Percentiles rank a stretch among this genome's conserved stretches.
Conservation (phyloP, 2,113 vertebrate genomes). For the Apteryx mantelli region DNA sequence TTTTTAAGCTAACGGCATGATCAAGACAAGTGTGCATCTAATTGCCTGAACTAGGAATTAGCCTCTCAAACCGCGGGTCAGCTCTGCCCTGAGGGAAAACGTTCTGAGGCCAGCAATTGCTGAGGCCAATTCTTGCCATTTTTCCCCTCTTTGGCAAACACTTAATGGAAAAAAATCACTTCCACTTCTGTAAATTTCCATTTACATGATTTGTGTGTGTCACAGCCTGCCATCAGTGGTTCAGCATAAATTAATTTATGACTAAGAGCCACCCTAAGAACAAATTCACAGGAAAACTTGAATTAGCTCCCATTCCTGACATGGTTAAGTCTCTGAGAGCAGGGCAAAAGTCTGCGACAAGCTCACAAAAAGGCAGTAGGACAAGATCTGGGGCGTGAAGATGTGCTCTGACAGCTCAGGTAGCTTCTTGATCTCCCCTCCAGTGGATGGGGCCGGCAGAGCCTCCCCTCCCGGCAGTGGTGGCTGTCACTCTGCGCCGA, state of each 20-base stretch:
- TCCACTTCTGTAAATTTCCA: slow-evolving; percentile 23
- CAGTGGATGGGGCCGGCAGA: neutral
- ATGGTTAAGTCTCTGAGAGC: neutral
- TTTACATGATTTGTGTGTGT: neutral
- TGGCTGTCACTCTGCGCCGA: neutral
- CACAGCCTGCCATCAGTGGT: neutral
- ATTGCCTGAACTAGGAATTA: neutral
- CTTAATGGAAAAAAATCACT: neutral
- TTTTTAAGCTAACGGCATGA: neutral
- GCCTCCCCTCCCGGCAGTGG: neutral
- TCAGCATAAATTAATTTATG: neutral
- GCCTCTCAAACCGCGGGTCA: neutral
- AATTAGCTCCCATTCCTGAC: neutral
- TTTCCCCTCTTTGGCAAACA: rapidly evolving
- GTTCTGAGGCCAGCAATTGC: neutral
- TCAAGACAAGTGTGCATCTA: neutral
- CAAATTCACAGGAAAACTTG: neutral
- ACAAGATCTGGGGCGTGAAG: neutral
- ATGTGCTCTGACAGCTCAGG: neutral
- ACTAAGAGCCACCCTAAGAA: slow-evolving; percentile 10
- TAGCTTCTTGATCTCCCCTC: rapidly evolving
- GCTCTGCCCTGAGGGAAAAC: neutral
- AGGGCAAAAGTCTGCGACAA: neutral
- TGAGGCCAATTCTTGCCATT: neutral
- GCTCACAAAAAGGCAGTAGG: neutral